Conservation (phyloP, 2,888 invertebrate genomes). For the Ariolimax columbianus region DNA sequence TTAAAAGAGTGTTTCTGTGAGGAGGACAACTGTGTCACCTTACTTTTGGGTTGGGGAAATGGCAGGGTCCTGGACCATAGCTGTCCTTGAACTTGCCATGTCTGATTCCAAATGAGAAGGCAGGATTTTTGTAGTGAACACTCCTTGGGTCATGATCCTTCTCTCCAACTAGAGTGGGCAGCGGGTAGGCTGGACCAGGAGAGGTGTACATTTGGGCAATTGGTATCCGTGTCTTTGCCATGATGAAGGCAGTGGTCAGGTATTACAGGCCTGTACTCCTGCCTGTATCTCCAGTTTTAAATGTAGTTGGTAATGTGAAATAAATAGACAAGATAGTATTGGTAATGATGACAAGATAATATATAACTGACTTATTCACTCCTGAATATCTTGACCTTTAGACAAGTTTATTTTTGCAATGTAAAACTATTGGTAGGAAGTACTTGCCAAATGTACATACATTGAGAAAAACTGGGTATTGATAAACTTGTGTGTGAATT, state of each 20-base stretch:
- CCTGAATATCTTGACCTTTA: too few relatives aligned
- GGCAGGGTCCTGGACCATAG: constrained; percentile 75
- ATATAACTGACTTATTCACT: neutral
- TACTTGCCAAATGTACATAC: too few relatives aligned
- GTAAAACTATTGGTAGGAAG: too few relatives aligned
- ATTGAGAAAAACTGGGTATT: too few relatives aligned
- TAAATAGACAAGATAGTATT: neutral
- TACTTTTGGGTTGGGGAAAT: constrained; percentile 67
- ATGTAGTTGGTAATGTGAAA: neutral
- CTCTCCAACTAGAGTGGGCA: constrained; percentile 74
- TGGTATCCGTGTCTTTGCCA: constrained; percentile 67
- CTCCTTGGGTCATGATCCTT: constrained; percentile 74
- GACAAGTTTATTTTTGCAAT: too few relatives aligned
- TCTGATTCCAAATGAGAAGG: constrained; percentile 72
- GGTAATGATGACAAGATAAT: neutral
- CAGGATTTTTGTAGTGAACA: constrained; percentile 70
- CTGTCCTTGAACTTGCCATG: constrained; percentile 74
- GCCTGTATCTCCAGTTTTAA: neutral
- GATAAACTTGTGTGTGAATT: too few relatives aligned
- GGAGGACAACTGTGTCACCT: neutral
- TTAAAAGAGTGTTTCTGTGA: too few relatives aligned
- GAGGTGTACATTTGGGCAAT: constrained; percentile 72
- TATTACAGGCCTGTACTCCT: neutral
- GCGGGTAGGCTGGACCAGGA: constrained; percentile 76
- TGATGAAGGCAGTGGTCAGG: constrained; percentile 8